Conservation (phyloP, 2,113 vertebrate genomes). For the Symphodus melops region DNA sequence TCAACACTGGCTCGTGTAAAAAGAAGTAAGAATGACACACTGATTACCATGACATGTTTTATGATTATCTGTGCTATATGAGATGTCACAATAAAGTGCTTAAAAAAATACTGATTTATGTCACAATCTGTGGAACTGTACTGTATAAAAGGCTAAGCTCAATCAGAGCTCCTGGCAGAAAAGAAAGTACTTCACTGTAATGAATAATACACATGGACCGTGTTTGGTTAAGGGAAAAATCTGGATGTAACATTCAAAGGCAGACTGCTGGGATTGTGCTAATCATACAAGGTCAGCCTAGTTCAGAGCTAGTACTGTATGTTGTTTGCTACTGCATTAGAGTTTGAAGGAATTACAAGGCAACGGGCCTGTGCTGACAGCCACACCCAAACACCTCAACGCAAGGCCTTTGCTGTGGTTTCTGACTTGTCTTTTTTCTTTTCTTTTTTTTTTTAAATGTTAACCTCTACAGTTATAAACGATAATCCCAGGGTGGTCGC, state of each 20-base stretch:
- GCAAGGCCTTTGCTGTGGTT: no score
- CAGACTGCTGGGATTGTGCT: background rate
- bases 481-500: no score
- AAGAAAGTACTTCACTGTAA: background rate
- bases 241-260: background rate
- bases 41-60: background rate
- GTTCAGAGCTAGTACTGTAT: background rate
- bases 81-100: background rate
- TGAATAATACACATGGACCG: background rate
- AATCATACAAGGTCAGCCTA: background rate
- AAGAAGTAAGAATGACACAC: slow-evolving; percentile 13
- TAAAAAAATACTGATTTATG: background rate
- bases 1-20: slow-evolving; percentile 25
- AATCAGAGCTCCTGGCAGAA: background rate
- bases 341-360: no score
- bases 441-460: no score
- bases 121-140: background rate
- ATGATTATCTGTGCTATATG: background rate
- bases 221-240: slow-evolving; percentile 3
- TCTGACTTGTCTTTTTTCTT: no score
- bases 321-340: background rate
- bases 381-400: no score
- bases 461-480: no score
- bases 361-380: no score
- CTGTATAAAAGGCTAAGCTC: slow-evolving; percentile 29